Conservation (phyloP, 2,797 vertebrate genomes). For the Dendrocincla tyrannina region DNA sequence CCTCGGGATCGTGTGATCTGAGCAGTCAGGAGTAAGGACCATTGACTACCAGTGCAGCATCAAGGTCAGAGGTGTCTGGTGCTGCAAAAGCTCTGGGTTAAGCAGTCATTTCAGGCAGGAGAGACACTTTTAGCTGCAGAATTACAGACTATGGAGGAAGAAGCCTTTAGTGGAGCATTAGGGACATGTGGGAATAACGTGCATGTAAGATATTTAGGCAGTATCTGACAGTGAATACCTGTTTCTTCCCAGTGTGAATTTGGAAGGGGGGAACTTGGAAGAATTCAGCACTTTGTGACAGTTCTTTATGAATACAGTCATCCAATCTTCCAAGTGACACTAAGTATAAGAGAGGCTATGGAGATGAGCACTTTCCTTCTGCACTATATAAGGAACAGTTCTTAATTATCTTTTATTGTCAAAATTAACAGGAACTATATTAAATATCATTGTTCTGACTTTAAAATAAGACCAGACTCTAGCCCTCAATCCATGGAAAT, state of each 20-base stretch:
- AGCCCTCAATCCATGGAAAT: not conserved
- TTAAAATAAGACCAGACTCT: not conserved
- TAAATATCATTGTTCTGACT: not conserved
- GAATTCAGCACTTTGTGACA: not conserved
- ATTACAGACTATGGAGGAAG: not conserved
- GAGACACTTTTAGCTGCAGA: not conserved
- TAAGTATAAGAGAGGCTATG: not conserved
- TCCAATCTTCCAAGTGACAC: not conserved
- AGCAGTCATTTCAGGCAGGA: not conserved
- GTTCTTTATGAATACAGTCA: not conserved
- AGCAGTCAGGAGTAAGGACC: not conserved
- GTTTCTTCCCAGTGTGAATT: not conserved
- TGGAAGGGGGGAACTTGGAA: not conserved
- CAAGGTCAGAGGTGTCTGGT: not conserved
- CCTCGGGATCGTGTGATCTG: fast-evolving
- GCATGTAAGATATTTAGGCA: not conserved
- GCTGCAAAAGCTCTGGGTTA: not conserved
- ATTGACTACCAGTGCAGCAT: too few species aligned
- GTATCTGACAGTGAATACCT: not conserved
- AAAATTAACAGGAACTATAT: not conserved
- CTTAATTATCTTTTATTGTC: not conserved
- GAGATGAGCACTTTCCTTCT: not conserved
- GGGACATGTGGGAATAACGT: not conserved
- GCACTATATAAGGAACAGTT: not conserved
- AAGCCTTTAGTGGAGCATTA: not conserved